A percentile compares a stretch with the other conserved stretches of the same genome.
These are phyloP conservation scores for Nannoperca obscura DNA, from an alignment of 2,797 vertebrate species.

Conservation along the genomic window DNA sequence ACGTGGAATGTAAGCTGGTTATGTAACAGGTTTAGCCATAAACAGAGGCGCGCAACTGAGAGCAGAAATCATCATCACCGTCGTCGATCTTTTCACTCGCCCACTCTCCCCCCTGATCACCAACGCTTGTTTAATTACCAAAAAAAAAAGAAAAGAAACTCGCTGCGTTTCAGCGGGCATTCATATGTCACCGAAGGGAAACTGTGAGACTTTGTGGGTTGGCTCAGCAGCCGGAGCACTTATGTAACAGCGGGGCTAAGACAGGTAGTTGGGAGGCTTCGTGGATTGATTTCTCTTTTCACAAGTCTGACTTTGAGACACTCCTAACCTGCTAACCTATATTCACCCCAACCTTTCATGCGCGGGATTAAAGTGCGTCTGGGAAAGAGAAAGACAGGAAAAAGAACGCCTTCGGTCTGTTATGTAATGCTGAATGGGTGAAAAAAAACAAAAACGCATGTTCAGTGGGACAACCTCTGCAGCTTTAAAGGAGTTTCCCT, in stretches of 20 bases:
- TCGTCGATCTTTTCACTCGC: constrained; percentile 56
- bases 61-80: constrained; percentile 74
- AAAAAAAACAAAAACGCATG: constrained; percentile 67
- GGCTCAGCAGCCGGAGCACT: constrained; percentile 78
- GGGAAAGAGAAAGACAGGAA: constrained; percentile 82
- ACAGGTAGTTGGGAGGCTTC: constrained; percentile 79
- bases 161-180: constrained; percentile 20
- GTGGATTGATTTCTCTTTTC: constrained; percentile 74
- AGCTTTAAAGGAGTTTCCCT: constrained; percentile 61
- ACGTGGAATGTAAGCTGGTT: constrained; percentile 96
- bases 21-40: constrained; percentile 98
- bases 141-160: background rate
- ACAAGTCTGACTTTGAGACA: constrained; percentile 83
- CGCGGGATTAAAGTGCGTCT: constrained; percentile 84
- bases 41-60: constrained; percentile 87
- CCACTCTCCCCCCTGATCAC: constrained; percentile 4
- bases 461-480: constrained; percentile 73
- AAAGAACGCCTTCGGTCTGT: constrained; percentile 81
- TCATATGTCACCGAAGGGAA: constrained; percentile 42
- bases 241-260: constrained; percentile 84
- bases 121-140: constrained; percentile 6
- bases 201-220: constrained; percentile 75
- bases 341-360: constrained; percentile 83
- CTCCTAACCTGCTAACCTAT: constrained; percentile 89
- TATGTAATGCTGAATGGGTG: constrained; percentile 87